phyloP scores from a whole-genome alignment of 2,797 vertebrate genomes.

The Lagorchestes hirsutus region DNA sequence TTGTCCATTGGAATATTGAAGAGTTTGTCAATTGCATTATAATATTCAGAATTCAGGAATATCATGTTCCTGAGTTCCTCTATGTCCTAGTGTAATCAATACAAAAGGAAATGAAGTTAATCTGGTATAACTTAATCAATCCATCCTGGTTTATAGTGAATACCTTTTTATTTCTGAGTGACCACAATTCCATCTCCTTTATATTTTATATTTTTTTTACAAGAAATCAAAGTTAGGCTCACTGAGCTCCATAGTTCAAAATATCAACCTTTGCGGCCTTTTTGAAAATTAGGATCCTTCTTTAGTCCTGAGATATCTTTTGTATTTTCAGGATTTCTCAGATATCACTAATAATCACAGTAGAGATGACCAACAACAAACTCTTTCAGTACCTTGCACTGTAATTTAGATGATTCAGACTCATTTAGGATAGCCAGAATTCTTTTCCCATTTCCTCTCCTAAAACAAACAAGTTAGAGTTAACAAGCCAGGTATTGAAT shows the following conservation, averaged over 20 bases:
- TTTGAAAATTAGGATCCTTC: neutral
- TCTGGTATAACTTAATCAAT: neutral
- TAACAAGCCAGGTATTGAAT: slow-evolving; percentile 34
- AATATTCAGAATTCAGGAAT: neutral
- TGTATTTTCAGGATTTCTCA: neutral
- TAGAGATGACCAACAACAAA: neutral
- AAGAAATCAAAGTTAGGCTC: neutral
- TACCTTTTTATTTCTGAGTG: neutral
- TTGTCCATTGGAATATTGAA: neutral
- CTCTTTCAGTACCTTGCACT: neutral
- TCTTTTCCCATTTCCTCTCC: neutral
- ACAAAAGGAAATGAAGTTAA: neutral
- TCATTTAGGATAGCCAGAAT: neutral
- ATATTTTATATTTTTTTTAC: neutral
- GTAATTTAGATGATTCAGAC: neutral
- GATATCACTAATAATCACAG: neutral
- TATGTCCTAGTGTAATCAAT: neutral
- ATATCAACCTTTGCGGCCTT: neutral
- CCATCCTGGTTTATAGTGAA: neutral
- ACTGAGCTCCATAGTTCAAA: neutral
- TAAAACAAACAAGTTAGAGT: slow-evolving; percentile 34
- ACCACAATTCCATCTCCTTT: neutral
- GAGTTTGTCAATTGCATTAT: neutral
- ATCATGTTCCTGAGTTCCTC: neutral
- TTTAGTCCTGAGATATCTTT: neutral